Evolutionary conservation across 2,797 vertebrate genomes (phyloP).

Genomic region (Ammospiza maritima): DNA sequence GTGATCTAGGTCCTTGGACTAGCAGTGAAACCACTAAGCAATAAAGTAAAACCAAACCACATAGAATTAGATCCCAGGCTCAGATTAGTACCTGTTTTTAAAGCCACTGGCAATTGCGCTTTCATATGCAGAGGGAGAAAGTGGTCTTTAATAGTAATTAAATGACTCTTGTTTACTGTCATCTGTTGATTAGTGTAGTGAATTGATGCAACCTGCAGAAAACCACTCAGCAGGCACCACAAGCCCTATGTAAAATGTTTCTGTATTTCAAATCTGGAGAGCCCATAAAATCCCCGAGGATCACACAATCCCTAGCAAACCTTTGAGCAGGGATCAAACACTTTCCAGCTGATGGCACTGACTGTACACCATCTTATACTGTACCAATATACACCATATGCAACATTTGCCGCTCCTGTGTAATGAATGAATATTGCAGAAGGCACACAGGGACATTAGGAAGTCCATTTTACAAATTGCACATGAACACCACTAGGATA

Average conservation of each 20-base stretch:
- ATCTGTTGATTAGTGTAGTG: neutral
- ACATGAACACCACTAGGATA: neutral
- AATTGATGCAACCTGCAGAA: neutral
- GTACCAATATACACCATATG: neutral
- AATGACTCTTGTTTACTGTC: neutral
- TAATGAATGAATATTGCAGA: neutral
- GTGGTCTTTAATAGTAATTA: constrained; percentile 1
- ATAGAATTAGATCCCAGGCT: neutral
- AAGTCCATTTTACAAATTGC: neutral
- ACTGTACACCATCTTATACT: neutral
- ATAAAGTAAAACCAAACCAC: neutral
- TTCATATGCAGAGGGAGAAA: neutral
- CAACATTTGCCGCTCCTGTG: neutral
- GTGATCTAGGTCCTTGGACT: neutral
- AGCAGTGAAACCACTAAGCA: neutral
- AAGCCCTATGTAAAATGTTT: neutral
- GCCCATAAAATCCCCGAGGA: neutral
- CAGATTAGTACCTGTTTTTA: neutral
- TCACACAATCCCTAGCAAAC: neutral
- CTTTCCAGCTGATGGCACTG: neutral
- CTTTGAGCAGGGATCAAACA: neutral
- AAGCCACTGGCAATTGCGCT: neutral
- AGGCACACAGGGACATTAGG: neutral
- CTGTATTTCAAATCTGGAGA: neutral
- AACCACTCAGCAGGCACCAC: neutral